Conservation (phyloP, 2,113 vertebrate species). For the Poeciliopsis turrubarensis region DNA sequence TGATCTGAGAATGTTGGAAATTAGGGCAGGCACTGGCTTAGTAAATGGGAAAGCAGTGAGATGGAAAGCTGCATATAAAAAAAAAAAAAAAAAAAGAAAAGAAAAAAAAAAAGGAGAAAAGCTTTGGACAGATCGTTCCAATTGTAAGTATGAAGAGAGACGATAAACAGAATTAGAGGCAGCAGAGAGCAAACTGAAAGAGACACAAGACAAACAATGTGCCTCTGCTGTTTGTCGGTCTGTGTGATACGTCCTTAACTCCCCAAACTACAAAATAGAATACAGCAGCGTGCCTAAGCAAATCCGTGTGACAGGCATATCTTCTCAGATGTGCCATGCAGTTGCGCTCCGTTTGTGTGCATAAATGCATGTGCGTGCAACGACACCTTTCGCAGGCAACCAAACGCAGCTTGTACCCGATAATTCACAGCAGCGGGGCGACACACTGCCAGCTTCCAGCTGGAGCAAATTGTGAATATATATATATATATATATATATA, state of each 20-base stretch:
- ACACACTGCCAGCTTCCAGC: constrained; percentile 6
- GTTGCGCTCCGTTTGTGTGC: constrained; percentile 3
- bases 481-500: too few species aligned
- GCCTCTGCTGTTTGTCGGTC: constrained; percentile 19
- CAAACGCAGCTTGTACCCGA: constrained; percentile 36
- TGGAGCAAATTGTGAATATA: constrained; percentile 25
- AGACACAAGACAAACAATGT: constrained; percentile 49
- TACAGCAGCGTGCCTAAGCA: constrained; percentile 54
- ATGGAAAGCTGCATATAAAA: constrained; percentile 51
- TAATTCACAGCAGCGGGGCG: constrained; percentile 17
- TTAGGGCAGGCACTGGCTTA: constrained; percentile 51
- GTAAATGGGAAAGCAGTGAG: constrained; percentile 52
- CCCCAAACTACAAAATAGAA: constrained; percentile 47
- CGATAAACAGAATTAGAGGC: constrained; percentile 58
- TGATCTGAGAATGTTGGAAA: constrained; percentile 47
- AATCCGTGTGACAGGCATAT: constrained; percentile 59
- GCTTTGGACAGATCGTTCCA: constrained; percentile 23
- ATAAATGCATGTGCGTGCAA: background rate
- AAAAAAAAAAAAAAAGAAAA: constrained; percentile 6
- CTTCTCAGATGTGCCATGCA: constrained; percentile 44
- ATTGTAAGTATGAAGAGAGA: constrained; percentile 33
- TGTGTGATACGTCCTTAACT: constrained; percentile 25
- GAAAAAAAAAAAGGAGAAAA: constrained; percentile 6
- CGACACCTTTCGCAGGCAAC: constrained; percentile 23
- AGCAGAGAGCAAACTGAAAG: constrained; percentile 34